Percentiles rank a stretch among this genome's conserved stretches.
Conservation (phyloP, 2,888 invertebrate genomes). For the Agriopis leucophaearia region DNA sequence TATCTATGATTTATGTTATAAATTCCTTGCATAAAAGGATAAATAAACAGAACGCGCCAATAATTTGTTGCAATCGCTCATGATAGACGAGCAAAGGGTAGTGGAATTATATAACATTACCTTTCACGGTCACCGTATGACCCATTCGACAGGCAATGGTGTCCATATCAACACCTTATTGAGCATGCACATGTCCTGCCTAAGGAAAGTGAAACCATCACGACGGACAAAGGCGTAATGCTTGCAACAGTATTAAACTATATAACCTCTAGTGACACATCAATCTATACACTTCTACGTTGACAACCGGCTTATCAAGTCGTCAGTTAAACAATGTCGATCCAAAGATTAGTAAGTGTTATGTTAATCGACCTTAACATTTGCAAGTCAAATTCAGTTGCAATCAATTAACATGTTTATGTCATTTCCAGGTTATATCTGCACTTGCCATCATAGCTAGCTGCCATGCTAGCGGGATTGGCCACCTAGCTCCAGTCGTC, state of each 20-base stretch:
- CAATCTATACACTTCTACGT: constrained; percentile 72
- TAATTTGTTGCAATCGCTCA: constrained; percentile 19
- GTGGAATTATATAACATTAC: constrained; percentile 72
- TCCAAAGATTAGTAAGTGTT: constrained; percentile 76
- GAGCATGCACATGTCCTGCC: constrained; percentile 77
- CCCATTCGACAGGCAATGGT: constrained; percentile 73
- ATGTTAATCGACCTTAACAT: constrained; percentile 9
- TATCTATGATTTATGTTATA: not conserved
- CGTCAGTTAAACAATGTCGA: constrained; percentile 70
- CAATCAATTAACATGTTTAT: constrained; percentile 26
- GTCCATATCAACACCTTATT: constrained; percentile 74
- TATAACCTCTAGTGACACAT: constrained; percentile 79
- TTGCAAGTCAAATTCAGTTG: constrained; percentile 20
- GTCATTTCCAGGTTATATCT: constrained; percentile 67
- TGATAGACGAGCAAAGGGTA: constrained; percentile 22
- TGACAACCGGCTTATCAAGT: constrained; percentile 74
- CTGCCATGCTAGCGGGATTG: constrained; percentile 77
- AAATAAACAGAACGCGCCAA: not conserved
- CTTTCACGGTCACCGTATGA: constrained; percentile 66
- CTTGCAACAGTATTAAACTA: constrained; percentile 85
- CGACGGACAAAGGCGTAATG: constrained; percentile 74
- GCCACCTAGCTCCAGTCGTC: constrained; percentile 68
- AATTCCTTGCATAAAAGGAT: not conserved
- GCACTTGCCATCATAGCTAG: constrained; percentile 72
- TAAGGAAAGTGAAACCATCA: constrained; percentile 82